A percentile compares a stretch with the other conserved stretches of the same genome.
phyloP scores from a whole-genome alignment of 2,113 vertebrate genomes.

The Eidolon helvum region DNA sequence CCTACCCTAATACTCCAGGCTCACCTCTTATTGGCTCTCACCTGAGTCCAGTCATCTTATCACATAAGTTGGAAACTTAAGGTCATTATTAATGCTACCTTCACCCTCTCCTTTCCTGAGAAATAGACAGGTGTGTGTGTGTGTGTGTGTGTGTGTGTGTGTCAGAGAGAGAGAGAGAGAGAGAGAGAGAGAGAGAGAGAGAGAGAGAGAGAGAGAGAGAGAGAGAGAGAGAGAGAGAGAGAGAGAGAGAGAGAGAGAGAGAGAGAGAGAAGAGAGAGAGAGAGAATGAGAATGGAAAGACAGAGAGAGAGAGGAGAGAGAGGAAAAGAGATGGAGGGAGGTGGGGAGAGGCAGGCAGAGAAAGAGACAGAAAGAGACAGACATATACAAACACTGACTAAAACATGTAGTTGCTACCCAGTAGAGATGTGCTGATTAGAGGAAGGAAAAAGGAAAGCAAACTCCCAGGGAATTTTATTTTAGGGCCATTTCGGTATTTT shows the following conservation, averaged over 20 bases:
- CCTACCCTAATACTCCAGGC: neutral
- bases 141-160: neutral
- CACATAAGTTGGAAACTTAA: neutral
- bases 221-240: too few species aligned
- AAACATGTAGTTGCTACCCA: neutral
- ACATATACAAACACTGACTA: neutral
- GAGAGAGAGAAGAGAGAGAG: neutral
- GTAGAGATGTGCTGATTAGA: neutral
- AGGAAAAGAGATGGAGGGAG: neutral
- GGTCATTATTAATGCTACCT: neutral
- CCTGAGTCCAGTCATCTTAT: neutral
- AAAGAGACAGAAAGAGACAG: neutral
- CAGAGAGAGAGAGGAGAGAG: too few species aligned
- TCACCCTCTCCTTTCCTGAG: neutral
- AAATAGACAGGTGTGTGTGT: neutral
- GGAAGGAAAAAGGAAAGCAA: neutral
- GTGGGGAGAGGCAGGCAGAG: neutral
- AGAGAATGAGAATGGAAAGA: neutral
- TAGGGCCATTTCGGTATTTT: neutral
- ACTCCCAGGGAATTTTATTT: neutral
- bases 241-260: too few species aligned
- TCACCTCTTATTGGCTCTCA: neutral
- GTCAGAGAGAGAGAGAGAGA: too few species aligned
- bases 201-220: neutral
- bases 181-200: too few species aligned